A percentile compares a stretch with the other conserved stretches of the same genome.
Conservation (phyloP, 1,140 invertebrate genomes). For the Drosophila seguyi region DNA sequence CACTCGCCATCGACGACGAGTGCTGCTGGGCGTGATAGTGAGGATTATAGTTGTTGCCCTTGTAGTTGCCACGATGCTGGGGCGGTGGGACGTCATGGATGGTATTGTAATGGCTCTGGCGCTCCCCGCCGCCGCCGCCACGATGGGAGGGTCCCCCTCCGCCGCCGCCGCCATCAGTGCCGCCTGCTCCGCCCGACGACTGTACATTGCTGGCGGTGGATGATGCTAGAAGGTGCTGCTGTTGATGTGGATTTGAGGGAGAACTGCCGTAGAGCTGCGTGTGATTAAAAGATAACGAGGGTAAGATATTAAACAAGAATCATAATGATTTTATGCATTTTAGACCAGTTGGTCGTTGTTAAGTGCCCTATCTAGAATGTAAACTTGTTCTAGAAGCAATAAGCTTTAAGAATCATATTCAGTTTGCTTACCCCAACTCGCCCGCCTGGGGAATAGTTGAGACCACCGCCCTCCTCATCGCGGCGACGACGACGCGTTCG, state of each 20-base stretch:
- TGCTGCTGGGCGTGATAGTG: conserved; percentile 74
- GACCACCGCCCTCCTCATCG: conserved; percentile 66
- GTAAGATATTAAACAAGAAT: not conserved
- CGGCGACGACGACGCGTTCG: conserved; percentile 78
- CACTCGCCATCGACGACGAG: conserved; percentile 53
- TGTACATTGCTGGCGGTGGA: conserved; percentile 58
- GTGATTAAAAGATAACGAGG: not conserved
- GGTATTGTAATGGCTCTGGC: conserved; percentile 56
- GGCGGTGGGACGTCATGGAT: conserved; percentile 59
- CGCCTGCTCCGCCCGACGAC: conserved; percentile 19
- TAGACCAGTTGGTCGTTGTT: too few relatives aligned
- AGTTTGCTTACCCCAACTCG: conserved; percentile 71
- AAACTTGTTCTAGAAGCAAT: not conserved
- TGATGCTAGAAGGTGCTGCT: conserved; percentile 68
- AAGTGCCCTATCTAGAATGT: too few relatives aligned
- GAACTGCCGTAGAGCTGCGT: conserved; percentile 69
- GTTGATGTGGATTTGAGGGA: conserved; percentile 52
- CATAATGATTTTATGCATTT: not conserved
- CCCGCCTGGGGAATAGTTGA: conserved; percentile 75
- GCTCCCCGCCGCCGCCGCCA: conserved; percentile 48
- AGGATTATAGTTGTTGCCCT: conserved; percentile 83
- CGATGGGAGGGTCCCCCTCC: conserved; percentile 53
- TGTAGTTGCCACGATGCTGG: conserved; percentile 81
- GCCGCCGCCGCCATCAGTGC: conserved; percentile 36
- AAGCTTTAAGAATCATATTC: not conserved